These are phyloP conservation scores for Cheumatopsyche charites DNA, from an alignment of 1,140 invertebrate species.

Conservation along the genomic window DNA sequence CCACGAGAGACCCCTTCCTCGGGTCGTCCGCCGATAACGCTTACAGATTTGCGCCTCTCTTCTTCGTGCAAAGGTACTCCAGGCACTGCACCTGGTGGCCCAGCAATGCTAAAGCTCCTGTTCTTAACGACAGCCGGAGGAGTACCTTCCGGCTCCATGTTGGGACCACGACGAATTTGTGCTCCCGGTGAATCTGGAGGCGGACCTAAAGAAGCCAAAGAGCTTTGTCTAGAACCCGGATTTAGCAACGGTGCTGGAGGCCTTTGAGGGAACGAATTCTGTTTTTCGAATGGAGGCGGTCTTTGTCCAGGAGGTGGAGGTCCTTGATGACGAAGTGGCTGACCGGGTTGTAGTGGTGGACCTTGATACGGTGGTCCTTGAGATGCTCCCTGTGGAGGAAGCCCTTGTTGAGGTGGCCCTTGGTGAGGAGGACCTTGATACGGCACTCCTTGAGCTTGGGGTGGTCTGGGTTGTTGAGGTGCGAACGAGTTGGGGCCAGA, in stretches of 20 bases:
- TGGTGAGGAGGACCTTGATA: constrained; percentile 51
- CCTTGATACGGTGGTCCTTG: constrained; percentile 38
- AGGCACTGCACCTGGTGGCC: constrained; percentile 55
- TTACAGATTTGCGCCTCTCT: constrained; percentile 58
- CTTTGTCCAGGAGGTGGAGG: constrained; percentile 47
- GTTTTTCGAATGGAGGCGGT: constrained; percentile 37
- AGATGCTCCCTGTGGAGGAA: constrained; percentile 51
- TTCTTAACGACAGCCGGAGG: constrained; percentile 54
- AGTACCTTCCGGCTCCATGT: constrained; percentile 43
- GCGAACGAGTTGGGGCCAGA: constrained; percentile 53
- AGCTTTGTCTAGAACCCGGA: constrained; percentile 55
- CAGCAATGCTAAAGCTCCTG: constrained; percentile 61
- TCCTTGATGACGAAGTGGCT: constrained; percentile 48
- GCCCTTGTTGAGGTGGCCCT: constrained; percentile 52
- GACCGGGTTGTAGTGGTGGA: constrained; percentile 7
- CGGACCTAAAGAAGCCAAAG: constrained; percentile 52
- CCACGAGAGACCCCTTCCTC: constrained; percentile 54
- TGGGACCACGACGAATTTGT: constrained; percentile 2
- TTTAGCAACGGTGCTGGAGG: constrained; percentile 48
- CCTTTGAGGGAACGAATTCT: constrained; percentile 40
- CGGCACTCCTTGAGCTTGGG: constrained; percentile 52
- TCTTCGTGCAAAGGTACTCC: constrained; percentile 57
- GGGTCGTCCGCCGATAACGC: constrained; percentile 53
- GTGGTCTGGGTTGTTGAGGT: constrained; percentile 54
- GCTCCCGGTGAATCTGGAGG: constrained; percentile 18